phyloP scores from a whole-genome alignment of 23 tunicate genomes.

The Phallusia fumigata region DNA sequence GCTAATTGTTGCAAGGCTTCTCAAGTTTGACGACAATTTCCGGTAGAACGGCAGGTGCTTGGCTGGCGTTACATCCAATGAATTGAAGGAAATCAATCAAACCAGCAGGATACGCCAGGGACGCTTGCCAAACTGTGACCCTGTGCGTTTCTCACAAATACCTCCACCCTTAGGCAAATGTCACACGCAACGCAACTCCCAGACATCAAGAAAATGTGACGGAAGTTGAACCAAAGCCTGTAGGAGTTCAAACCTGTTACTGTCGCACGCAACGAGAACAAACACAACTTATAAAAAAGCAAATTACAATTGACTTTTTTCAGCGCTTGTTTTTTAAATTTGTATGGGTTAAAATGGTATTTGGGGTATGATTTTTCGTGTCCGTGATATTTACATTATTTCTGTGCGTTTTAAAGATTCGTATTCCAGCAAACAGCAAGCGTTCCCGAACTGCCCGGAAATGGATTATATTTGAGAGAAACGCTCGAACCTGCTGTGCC shows the following conservation, averaged over 20 bases:
- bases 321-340: too few species aligned
- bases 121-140: neutral
- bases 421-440: neutral
- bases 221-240: constrained; percentile 10
- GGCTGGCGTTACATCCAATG: neutral
- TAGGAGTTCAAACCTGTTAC: neutral
- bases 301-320: too few species aligned
- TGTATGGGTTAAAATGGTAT: too few species aligned
- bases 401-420: neutral
- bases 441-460: neutral
- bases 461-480: neutral
- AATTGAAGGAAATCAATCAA: constrained; percentile 4
- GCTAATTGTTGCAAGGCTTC: neutral
- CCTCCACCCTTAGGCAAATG: neutral
- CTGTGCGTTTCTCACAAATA: neutral
- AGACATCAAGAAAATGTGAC: neutral
- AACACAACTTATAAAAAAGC: too few species aligned
- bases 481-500: neutral
- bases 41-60: neutral
- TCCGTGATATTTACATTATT: too few species aligned
- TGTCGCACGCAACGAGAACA: neutral
- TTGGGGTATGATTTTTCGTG: too few species aligned
- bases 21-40: neutral
- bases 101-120: neutral
- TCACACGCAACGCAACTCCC: constrained; percentile 8